A percentile compares a stretch with the other conserved stretches of the same genome.
Evolutionary conservation across 2,113 vertebrate species (phyloP).

Genomic region (Dryoscopus gambensis): DNA sequence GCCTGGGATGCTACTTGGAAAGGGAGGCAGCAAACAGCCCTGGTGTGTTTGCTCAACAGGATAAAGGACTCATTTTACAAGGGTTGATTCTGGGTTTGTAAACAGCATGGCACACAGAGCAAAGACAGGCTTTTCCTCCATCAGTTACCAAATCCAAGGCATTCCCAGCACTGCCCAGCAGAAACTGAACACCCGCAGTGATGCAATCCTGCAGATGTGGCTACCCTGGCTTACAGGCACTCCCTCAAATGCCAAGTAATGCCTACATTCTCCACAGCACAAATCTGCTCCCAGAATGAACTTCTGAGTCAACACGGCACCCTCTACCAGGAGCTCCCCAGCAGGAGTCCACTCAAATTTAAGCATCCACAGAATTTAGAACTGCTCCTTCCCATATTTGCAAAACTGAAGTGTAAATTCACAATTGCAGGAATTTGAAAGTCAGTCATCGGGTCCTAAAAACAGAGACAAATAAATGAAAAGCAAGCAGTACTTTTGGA

Average conservation of each 20-base stretch:
- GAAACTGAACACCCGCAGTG: neutral
- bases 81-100: neutral
- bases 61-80: neutral
- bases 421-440: neutral
- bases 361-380: neutral
- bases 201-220: neutral
- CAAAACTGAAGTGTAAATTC: neutral
- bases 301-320: neutral
- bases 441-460: neutral
- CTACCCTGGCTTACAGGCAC: neutral
- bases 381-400: neutral
- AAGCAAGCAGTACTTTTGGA: neutral
- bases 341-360: neutral
- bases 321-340: neutral
- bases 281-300: neutral
- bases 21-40: neutral
- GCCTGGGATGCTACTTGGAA: neutral
- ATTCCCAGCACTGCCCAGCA: fast-evolving
- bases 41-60: neutral
- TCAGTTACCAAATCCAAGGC: neutral
- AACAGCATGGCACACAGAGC: neutral
- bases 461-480: neutral
- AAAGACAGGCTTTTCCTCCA: neutral
- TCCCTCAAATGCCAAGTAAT: neutral
- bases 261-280: neutral